phyloP scores from a whole-genome alignment of 2,113 vertebrate genomes.

The Triplophysa rosa region DNA sequence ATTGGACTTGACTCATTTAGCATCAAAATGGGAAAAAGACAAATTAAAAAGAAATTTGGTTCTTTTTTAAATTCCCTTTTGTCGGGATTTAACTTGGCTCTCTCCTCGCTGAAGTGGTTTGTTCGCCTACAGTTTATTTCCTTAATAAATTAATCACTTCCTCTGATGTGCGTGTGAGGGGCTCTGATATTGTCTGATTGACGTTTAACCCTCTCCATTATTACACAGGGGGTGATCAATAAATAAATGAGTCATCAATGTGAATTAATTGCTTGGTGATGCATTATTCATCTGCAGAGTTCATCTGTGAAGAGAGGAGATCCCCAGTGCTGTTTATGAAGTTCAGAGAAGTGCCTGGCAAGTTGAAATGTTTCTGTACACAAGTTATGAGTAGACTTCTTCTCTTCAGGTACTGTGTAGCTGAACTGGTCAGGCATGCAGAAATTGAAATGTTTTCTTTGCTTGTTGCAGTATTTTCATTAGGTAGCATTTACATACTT shows the following conservation, averaged over 20 bases:
- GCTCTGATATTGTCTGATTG: conserved; percentile 72
- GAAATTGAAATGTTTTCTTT: no score
- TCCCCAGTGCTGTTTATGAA: conserved; percentile 64
- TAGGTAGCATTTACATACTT: no score
- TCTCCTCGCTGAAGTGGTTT: background rate
- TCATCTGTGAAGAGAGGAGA: conserved; percentile 50
- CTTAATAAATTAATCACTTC: conserved; percentile 67
- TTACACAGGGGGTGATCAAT: conserved; percentile 68
- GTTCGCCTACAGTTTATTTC: conserved; percentile 61
- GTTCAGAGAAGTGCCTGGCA: conserved; percentile 59
- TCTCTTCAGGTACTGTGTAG: conserved; percentile 3
- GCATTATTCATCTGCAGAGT: conserved; percentile 71
- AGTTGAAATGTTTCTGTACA: conserved; percentile 2
- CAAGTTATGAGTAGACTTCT: background rate
- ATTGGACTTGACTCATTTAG: background rate
- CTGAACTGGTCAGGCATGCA: background rate
- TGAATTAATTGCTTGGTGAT: conserved; percentile 71
- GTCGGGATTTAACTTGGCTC: background rate
- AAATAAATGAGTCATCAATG: conserved; percentile 70
- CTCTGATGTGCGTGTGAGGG: conserved; percentile 61
- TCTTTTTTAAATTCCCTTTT: background rate
- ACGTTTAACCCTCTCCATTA: conserved; percentile 74
- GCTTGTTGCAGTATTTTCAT: no score
- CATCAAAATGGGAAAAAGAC: conserved; percentile 16
- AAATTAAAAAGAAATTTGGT: background rate